These are phyloP conservation scores for Callimorpha dominula DNA, from an alignment of 2,888 invertebrate species.

Conservation along the genomic window DNA sequence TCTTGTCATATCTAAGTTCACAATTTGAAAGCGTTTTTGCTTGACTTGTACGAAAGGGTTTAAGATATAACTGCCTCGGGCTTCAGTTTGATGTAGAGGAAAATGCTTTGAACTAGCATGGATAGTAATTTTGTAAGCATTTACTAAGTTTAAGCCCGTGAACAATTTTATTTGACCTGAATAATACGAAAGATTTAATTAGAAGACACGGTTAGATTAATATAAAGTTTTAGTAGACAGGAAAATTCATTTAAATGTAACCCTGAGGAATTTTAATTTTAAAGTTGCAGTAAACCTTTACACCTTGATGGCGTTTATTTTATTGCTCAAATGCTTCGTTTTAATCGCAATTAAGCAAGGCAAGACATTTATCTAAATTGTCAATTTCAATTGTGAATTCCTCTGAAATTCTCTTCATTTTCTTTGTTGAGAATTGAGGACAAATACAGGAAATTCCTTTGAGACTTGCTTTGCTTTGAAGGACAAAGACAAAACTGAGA, in stretches of 20 bases:
- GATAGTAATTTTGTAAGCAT: not conserved
- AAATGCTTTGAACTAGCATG: slow-evolving; percentile 27
- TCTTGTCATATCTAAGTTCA: slow-evolving; percentile 55
- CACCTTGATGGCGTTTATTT: slow-evolving; percentile 40
- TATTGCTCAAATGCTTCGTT: slow-evolving; percentile 51
- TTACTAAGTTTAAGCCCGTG: not conserved
- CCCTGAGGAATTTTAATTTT: slow-evolving; percentile 8
- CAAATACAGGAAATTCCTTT: slow-evolving; percentile 60
- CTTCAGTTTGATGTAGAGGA: slow-evolving; percentile 23
- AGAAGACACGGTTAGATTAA: not conserved
- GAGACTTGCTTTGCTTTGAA: slow-evolving; percentile 50
- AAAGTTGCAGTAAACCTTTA: slow-evolving; percentile 17
- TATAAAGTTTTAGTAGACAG: not conserved
- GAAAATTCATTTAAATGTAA: slow-evolving; percentile 9
- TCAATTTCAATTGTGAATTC: slow-evolving; percentile 66
- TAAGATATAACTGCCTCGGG: slow-evolving; percentile 32
- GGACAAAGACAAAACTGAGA: slow-evolving; percentile 55
- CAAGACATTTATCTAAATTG: slow-evolving; percentile 61
- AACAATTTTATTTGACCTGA: not conserved
- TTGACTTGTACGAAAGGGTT: slow-evolving; percentile 37
- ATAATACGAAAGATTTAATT: not conserved
- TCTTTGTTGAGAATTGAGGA: slow-evolving; percentile 53
- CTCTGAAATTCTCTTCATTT: slow-evolving; percentile 61
- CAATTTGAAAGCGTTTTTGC: slow-evolving; percentile 47
- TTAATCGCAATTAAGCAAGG: slow-evolving; percentile 61